These are phyloP conservation scores for Macrobrachium rosenbergii DNA, from an alignment of 1,140 invertebrate species.

Conservation along the genomic window DNA sequence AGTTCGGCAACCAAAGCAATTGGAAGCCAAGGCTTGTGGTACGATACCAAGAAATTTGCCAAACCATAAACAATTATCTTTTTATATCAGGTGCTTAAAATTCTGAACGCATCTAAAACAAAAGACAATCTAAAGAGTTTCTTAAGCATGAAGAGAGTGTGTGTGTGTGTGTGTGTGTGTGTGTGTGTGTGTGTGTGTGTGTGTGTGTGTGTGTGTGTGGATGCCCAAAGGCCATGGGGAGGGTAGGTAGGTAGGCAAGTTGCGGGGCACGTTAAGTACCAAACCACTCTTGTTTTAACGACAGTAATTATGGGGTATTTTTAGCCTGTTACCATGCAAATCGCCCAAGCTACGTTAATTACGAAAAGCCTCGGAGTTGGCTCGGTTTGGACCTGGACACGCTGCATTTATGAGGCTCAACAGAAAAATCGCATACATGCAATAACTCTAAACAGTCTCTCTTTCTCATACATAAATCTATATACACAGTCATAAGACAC, in stretches of 20 bases:
- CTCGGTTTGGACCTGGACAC: constrained; percentile 39
- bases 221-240: neutral
- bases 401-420: constrained; percentile 34
- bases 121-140: neutral
- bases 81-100: neutral
- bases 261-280: constrained; percentile 37
- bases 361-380: constrained; percentile 15
- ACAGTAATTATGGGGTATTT: constrained; percentile 62
- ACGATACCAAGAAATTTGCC: neutral
- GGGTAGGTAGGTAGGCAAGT: neutral
- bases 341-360: constrained; percentile 49
- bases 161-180: constrained; percentile 28
- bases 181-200: too few species aligned
- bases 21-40: too few species aligned
- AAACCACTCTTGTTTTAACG: constrained; percentile 59
- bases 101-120: neutral
- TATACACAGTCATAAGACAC: neutral
- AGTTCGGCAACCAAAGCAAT: too few species aligned
- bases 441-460: neutral
- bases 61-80: neutral
- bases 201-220: too few species aligned
- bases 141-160: neutral
- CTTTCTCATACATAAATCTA: neutral
- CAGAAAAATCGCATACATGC: constrained; percentile 35
- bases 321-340: constrained; percentile 62